Conservation (phyloP, 2,888 invertebrate genomes). For the Drosophila hamatofila region DNA sequence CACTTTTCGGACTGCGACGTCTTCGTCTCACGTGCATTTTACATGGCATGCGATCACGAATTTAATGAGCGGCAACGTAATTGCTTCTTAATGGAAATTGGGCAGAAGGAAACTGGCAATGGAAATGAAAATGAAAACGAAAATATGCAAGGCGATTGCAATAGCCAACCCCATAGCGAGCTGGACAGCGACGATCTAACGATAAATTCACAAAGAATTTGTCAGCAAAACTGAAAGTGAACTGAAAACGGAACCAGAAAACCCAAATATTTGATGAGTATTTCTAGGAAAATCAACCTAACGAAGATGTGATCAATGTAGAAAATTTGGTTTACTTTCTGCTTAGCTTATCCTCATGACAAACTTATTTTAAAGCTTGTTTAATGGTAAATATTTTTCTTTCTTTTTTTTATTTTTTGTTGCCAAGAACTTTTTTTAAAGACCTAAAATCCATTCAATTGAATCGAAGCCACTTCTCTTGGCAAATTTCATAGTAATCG, state of each 20-base stretch:
- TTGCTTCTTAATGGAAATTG: slow-evolving; percentile 81
- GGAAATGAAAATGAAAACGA: slow-evolving; percentile 39
- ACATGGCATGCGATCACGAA: slow-evolving; percentile 80
- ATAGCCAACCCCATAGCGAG: background rate
- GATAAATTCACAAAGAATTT: slow-evolving; percentile 18
- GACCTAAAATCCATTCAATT: background rate
- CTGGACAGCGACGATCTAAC: slow-evolving; percentile 1
- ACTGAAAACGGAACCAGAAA: background rate
- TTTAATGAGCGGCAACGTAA: slow-evolving; percentile 81
- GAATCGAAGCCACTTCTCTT: background rate
- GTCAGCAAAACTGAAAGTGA: slow-evolving; percentile 39
- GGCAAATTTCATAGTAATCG: background rate
- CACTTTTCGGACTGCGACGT: slow-evolving; percentile 3
- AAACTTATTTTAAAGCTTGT: background rate
- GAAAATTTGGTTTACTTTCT: too few species aligned
- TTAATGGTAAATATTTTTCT: background rate
- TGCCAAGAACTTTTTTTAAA: background rate
- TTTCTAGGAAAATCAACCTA: background rate
- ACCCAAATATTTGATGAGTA: background rate
- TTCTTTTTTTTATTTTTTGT: too few species aligned
- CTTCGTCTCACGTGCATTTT: slow-evolving; percentile 49
- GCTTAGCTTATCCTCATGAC: background rate
- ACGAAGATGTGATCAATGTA: too few species aligned
- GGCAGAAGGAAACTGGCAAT: slow-evolving; percentile 57
- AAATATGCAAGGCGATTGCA: slow-evolving; percentile 1